Evolutionary conservation across 2,888 invertebrate genomes (phyloP), one percentile per base, ranked within the genome.

Genomic region (Sinhomidia bicolor): DNA sequence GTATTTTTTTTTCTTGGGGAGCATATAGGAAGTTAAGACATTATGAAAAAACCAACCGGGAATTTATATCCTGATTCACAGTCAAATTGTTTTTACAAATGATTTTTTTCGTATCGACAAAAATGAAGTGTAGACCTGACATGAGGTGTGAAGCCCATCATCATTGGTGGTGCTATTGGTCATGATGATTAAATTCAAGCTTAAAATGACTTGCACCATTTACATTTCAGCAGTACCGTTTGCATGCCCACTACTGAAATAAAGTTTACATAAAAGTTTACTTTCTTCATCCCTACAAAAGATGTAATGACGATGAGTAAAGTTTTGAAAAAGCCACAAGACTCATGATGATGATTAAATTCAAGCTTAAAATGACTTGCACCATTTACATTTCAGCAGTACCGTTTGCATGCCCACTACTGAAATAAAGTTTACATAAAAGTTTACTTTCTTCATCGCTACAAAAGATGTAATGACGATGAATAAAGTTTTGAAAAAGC

Each of bases 401-500:
- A 26, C 26, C 26, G n/a, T 9, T 60, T 0, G 20, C 47, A 76
- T 51, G 51, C 74, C 23, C n/a, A 36, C 47, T 44, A 9, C n/a
- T n/a, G n/a, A n/a, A n/a, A n/a, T n/a, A n/a, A n/a, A n/a, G n/a
- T n/a, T 7, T 41, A 41, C 36, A 74, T 51, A 26, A 57, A 78
- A 57, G 17, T 26, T 14, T 12, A n/a, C 14, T 68, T 81, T 47
- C 26, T 68, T 65, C 47, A 47, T 41, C 5, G 14, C 20, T 12
- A 47, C 51, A 80, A 60, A 80, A 60, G 60, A 26, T n/a, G 17
- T 62, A n/a, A n/a, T n/a, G n/a, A n/a, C n/a, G n/a, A n/a, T n/a
- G 80, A 62, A 80, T 80, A 54, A 17, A 62, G 10, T 17, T 14
- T n/a, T 65, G 9, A 44, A 68, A 68, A 71, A 68, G 71, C 47